Evolutionary conservation across 2,113 vertebrate genomes (phyloP), one percentile per base, ranked within the genome.

Genomic region (Bombycilla garrulus): DNA sequence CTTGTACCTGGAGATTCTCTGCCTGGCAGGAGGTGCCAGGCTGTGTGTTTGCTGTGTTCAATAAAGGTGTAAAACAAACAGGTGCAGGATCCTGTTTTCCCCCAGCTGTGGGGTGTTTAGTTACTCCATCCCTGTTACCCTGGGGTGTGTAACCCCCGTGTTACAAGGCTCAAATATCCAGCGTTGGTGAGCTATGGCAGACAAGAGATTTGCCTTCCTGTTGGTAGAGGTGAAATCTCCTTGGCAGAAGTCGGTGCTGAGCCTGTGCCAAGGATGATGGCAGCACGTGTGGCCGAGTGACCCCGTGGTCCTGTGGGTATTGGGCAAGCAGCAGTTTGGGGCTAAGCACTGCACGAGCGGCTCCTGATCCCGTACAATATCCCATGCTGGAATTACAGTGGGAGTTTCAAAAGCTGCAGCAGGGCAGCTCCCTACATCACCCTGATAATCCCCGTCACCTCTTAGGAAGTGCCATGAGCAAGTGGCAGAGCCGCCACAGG

Each of bases 301-400:
- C 35, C 9, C 1, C 0, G 5, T 14, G 33, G 77, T 67, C 40
- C 12, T 51, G 81, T 6, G 3, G 1, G 17, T 5, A 20, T 16
- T 4, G n/a, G 69, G 60, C 25, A 31, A 23, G 79, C 82, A 26
- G 60, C 64, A 35, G 15, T 6, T 11, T 17, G 38, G 20, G 60
- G 65, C 11, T 18, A 5, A 60, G 77, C 33, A 2, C 76, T 11
- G 28, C 20, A 23, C 21, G 18, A 26, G 48, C 62, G 8, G 23
- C 2, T 47, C 60, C 25, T 40, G 56, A 19, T 70, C 36, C 72
- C 10, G 7, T 24, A 6, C 44, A 12, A 1, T 12, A 45, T 38
- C 60, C 54, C 65, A 5, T 15, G 12, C 69, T 31, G 17, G 16
- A 22, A 36, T 51, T 28, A 64, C 12, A 72, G 15, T 3, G 35